These are phyloP conservation scores for Bombus difficillimus DNA, from an alignment of 1,140 invertebrate species.

Conservation along the genomic window DNA sequence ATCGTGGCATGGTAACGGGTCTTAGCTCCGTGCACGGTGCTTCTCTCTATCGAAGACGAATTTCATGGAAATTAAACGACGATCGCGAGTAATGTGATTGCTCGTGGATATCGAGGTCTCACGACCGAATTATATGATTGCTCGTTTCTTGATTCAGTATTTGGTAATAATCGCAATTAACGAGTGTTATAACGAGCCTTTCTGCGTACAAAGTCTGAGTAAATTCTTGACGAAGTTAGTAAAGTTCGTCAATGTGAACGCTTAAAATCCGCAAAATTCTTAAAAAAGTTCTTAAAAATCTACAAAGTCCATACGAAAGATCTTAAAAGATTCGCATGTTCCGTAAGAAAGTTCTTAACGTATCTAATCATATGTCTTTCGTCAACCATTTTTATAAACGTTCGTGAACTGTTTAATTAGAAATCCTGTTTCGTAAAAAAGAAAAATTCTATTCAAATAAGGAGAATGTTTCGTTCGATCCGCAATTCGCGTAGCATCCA, in stretches of 20 bases:
- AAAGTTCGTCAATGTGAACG: neutral
- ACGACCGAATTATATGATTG: too few species aligned
- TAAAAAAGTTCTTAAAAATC: neutral
- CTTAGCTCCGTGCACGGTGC: neutral
- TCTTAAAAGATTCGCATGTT: too few species aligned
- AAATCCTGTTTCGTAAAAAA: too few species aligned
- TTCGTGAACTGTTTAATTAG: too few species aligned
- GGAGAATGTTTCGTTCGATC: too few species aligned
- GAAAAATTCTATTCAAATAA: too few species aligned
- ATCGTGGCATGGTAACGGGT: neutral
- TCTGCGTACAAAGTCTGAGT: neutral
- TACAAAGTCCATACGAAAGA: neutral
- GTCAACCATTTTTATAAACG: too few species aligned
- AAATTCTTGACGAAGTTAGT: neutral
- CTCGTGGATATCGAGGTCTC: neutral
- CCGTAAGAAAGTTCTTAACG: too few species aligned
- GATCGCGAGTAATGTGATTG: neutral
- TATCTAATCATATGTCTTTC: too few species aligned
- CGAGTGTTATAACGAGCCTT: neutral
- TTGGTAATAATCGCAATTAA: neutral
- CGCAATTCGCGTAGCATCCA: too few species aligned
- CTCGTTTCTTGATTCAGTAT: neutral
- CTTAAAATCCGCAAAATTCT: too few species aligned
- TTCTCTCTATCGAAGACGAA: conserved; percentile 14
- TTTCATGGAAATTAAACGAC: conserved; percentile 26